Conservation (phyloP, 1,140 invertebrate species). For the Eurosta solidaginis region DNA sequence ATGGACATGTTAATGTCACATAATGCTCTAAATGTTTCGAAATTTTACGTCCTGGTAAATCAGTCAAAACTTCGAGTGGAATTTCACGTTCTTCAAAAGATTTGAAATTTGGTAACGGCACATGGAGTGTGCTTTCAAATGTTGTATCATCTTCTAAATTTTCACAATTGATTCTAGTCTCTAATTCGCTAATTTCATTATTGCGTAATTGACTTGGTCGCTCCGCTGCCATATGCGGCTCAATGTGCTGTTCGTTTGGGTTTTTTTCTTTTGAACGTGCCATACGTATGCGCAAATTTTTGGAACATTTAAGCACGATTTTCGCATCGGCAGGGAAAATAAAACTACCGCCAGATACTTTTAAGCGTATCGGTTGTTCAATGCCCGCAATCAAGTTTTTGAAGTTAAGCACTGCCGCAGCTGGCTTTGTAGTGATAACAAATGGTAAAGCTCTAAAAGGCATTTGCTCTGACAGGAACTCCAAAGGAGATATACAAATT, state of each 20-base stretch:
- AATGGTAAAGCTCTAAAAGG: constrained; percentile 53
- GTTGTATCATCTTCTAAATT: constrained; percentile 40
- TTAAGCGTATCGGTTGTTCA: constrained; percentile 70
- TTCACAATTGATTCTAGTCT: neutral
- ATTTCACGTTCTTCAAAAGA: constrained; percentile 72
- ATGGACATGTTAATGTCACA: constrained; percentile 73
- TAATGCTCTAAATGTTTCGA: constrained; percentile 57
- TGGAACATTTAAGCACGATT: constrained; percentile 65
- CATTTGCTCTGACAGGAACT: constrained; percentile 67
- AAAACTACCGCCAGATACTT: constrained; percentile 72
- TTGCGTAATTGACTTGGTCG: neutral
- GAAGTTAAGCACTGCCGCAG: constrained; percentile 59
- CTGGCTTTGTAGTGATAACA: constrained; percentile 62
- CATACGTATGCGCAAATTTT: constrained; percentile 63
- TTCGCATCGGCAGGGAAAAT: constrained; percentile 62
- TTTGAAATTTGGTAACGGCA: constrained; percentile 68
- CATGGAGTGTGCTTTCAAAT: constrained; percentile 66
- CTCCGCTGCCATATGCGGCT: neutral
- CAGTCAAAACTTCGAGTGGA: constrained; percentile 71
- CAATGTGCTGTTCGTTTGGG: neutral
- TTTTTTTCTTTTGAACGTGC: neutral
- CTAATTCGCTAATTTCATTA: neutral
- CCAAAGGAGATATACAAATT: constrained; percentile 62
- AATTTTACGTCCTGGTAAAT: constrained; percentile 72
- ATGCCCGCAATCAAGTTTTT: constrained; percentile 72